phyloP scores from a whole-genome alignment of 2,797 vertebrate genomes.

The Chaunax sp. region DNA sequence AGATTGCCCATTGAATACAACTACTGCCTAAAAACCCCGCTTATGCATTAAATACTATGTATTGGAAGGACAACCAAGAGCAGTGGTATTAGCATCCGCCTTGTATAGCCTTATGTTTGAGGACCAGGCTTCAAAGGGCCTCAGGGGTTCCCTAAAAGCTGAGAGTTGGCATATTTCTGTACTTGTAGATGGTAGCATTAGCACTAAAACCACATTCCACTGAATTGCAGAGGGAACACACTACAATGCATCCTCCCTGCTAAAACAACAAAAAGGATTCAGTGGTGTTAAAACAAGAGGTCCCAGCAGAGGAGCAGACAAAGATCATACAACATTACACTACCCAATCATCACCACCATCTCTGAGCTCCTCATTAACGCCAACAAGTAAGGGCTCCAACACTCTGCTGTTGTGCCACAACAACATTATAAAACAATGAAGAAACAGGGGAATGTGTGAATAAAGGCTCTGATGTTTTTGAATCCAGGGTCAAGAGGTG shows the following conservation, averaged over 20 bases:
- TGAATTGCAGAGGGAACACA: background rate
- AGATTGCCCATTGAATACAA: background rate
- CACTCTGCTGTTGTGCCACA: background rate
- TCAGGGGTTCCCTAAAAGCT: background rate
- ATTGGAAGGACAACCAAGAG: background rate
- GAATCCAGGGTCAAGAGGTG: background rate
- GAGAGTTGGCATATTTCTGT: background rate
- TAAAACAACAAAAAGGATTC: background rate
- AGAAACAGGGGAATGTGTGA: background rate
- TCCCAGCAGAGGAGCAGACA: slow-evolving; percentile 5
- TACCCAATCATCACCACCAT: background rate
- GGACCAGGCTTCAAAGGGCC: background rate
- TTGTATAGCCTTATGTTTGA: background rate
- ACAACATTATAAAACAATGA: background rate
- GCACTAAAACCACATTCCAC: background rate
- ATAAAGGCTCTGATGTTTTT: background rate
- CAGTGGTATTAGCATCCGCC: too few species aligned
- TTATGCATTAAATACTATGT: background rate
- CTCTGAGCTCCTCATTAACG: slow-evolving; percentile 8
- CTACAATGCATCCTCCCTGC: background rate
- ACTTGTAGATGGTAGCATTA: background rate
- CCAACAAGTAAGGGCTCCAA: background rate
- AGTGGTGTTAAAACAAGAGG: background rate
- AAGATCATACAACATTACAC: too few species aligned
- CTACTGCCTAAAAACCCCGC: background rate